Conservation (phyloP, 1,140 invertebrate species). For the Theocolax elegans region DNA sequence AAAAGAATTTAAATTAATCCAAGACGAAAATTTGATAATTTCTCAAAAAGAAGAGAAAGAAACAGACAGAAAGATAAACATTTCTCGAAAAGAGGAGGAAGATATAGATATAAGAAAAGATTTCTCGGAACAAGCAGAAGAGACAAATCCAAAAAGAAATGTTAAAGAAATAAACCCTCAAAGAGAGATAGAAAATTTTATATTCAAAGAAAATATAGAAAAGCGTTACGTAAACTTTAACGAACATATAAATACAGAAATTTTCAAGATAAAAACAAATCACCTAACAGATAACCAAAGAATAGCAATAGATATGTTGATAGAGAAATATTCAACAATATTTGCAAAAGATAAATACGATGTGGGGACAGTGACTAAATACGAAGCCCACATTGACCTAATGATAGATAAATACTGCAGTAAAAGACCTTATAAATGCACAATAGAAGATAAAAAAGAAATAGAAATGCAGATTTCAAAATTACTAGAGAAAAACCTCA, state of each 20-base stretch:
- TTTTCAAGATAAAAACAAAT: neutral
- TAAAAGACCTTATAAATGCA: constrained; percentile 9
- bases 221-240: constrained; percentile 39
- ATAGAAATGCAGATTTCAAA: constrained; percentile 1
- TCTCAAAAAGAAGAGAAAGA: constrained; percentile 20
- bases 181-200: constrained; percentile 5
- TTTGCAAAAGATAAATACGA: constrained; percentile 1
- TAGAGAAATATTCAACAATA: neutral
- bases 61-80: neutral
- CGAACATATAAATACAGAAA: neutral
- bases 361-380: neutral
- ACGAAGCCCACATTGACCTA: constrained; percentile 1
- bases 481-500: neutral
- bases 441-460: constrained; percentile 6
- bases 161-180: neutral
- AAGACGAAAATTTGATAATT: constrained; percentile 37
- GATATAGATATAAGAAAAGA: neutral
- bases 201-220: neutral
- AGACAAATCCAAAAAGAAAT: neutral
- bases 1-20: constrained; percentile 35
- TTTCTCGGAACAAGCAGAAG: neutral
- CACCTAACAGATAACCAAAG: neutral
- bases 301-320: neutral
- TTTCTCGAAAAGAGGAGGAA: constrained; percentile 23
- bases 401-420: constrained; percentile 10